Percentiles rank a stretch among this genome's conserved stretches.
Evolutionary conservation across 2,888 invertebrate genomes (phyloP).

Genomic region (Ochropacha duplaris): DNA sequence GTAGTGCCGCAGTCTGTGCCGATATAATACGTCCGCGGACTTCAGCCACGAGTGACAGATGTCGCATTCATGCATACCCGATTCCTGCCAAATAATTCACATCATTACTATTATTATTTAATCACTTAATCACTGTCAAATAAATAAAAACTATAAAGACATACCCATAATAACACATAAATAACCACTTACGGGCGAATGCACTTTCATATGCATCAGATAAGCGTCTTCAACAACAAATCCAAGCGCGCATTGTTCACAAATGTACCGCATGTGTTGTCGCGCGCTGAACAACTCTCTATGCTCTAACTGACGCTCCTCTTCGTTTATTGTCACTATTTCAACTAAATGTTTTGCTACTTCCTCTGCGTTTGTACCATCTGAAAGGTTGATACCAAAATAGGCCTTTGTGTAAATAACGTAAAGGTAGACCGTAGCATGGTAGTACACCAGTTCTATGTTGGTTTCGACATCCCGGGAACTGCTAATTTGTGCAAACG

Average conservation of each 20-base stretch:
- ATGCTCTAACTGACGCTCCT: constrained; percentile 39
- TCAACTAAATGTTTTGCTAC: constrained; percentile 44
- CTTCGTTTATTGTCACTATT: constrained; percentile 49
- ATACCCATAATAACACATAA: too few relatives aligned
- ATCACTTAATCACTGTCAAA: too few relatives aligned
- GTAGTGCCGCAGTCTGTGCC: constrained; percentile 49
- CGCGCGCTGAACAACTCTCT: constrained; percentile 26
- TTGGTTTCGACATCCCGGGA: too few relatives aligned
- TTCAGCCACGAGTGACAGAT: constrained; percentile 39
- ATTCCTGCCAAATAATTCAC: constrained; percentile 26
- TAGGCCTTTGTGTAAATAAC: too few relatives aligned
- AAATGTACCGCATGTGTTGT: constrained; percentile 41
- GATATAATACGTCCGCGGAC: constrained; percentile 39
- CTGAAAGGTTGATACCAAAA: too few relatives aligned
- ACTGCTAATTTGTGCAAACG: too few relatives aligned
- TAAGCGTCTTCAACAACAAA: constrained; percentile 48
- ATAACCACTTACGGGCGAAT: constrained; percentile 32
- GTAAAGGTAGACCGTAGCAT: too few relatives aligned
- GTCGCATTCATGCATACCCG: constrained; percentile 41
- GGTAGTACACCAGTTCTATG: too few relatives aligned
- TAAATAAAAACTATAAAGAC: too few relatives aligned
- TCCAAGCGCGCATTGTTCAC: constrained; percentile 45
- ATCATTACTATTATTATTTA: too few relatives aligned
- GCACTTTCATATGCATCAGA: constrained; percentile 44
- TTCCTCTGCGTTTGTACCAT: constrained; percentile 35